Evolutionary conservation across 2,888 invertebrate species (phyloP).

Genomic region (Zaprionus bogoriensis): DNA sequence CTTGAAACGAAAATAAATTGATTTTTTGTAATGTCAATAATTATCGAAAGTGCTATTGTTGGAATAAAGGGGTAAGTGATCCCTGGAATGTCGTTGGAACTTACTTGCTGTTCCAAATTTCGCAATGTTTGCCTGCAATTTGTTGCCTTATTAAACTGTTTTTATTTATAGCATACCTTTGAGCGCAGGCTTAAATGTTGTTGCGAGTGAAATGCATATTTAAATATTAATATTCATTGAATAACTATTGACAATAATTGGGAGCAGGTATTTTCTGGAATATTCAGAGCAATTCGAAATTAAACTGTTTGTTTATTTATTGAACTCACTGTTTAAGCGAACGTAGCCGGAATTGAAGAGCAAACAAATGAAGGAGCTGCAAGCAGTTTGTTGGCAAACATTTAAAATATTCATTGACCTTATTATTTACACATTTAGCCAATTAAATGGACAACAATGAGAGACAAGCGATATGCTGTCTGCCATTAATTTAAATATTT

Average conservation of each 20-base stretch:
- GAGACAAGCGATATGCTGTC: constrained; percentile 25
- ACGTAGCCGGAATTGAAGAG: background rate
- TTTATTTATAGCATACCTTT: too few species aligned
- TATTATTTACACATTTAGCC: constrained; percentile 57
- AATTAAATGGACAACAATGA: constrained; percentile 53
- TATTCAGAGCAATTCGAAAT: too few species aligned
- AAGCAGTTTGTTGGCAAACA: constrained; percentile 11
- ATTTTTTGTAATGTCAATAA: background rate
- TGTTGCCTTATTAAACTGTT: too few species aligned
- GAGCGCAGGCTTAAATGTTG: background rate
- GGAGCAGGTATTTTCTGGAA: too few species aligned
- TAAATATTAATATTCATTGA: too few species aligned
- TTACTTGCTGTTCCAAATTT: too few species aligned
- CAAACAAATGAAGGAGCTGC: background rate
- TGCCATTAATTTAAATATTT: constrained; percentile 37
- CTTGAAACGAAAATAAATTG: background rate
- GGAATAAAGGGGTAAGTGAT: background rate
- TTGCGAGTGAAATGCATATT: background rate
- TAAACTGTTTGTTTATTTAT: too few species aligned
- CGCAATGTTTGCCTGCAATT: too few species aligned
- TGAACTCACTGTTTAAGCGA: too few species aligned
- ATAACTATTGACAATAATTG: too few species aligned
- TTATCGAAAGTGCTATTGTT: background rate
- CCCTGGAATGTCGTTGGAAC: background rate
- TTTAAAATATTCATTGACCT: constrained; percentile 58